Evolutionary conservation across 2,797 vertebrate genomes (phyloP).

Genomic region (Fistularia tabacaria): DNA sequence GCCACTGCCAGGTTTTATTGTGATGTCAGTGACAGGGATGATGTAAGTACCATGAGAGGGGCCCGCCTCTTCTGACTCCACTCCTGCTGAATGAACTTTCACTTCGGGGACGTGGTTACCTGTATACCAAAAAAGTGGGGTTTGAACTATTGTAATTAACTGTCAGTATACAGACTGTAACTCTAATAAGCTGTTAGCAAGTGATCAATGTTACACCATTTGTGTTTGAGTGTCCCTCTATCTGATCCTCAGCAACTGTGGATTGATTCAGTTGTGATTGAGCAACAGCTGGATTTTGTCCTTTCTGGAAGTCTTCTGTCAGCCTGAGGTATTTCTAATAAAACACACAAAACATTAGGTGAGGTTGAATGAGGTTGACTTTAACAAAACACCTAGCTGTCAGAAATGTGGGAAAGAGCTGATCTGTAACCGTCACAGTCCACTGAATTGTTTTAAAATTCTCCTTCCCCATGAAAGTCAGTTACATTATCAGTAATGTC

Average conservation of each 20-base stretch:
- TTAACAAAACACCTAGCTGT: background rate
- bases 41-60: constrained; percentile 73
- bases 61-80: constrained; percentile 31
- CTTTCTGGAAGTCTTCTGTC: constrained; percentile 80
- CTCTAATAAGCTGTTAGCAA: background rate
- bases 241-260: constrained; percentile 1
- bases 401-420: too few relatives aligned
- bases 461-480: too few relatives aligned
- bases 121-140: constrained; percentile 1
- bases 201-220: background rate
- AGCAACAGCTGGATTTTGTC: constrained; percentile 77
- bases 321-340: constrained; percentile 81
- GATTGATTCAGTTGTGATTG: constrained; percentile 63
- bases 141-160: background rate
- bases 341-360: background rate
- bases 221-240: background rate
- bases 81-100: constrained; percentile 8
- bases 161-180: too few relatives aligned
- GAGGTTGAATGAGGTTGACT: too few relatives aligned
- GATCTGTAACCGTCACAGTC: too few relatives aligned
- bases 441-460: too few relatives aligned
- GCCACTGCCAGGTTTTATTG: constrained; percentile 52
- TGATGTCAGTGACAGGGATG: constrained; percentile 79
- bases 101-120: constrained; percentile 20
- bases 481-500: too few relatives aligned